Evolutionary conservation across 2,113 vertebrate species (phyloP).

Genomic region (Corvus hawaiiensis): DNA sequence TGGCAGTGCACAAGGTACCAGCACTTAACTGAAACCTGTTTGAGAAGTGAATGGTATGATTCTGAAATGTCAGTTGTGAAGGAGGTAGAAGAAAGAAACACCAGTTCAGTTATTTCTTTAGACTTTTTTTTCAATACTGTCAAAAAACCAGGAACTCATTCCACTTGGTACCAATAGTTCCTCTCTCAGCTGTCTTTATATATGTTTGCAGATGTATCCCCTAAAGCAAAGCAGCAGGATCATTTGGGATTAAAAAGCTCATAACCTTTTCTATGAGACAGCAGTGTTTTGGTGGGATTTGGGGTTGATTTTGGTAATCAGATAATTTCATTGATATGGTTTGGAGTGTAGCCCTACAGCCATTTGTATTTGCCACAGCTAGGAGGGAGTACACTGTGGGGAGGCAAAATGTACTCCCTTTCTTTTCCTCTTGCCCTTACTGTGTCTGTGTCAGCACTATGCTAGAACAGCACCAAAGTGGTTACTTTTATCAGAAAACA

Average conservation of each 20-base stretch:
- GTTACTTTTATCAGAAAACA: not conserved
- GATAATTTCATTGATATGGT: not conserved
- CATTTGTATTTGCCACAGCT: not conserved
- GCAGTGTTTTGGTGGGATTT: not conserved
- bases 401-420: not conserved
- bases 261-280: not conserved
- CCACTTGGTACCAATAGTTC: not conserved
- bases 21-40: not conserved
- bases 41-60: not conserved
- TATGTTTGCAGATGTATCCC: not conserved
- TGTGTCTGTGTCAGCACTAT: accelerated
- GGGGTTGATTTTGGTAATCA: not conserved
- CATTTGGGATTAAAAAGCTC: not conserved
- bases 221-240: not conserved
- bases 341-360: not conserved
- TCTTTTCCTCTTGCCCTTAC: not conserved
- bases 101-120: not conserved
- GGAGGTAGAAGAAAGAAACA: not conserved
- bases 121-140: not conserved
- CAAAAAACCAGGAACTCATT: not conserved
- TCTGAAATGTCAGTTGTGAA: not conserved
- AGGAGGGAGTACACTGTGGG: not conserved
- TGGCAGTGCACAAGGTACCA: accelerated
- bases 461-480: not conserved
- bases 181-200: not conserved